These are phyloP conservation scores for Chionis minor DNA, from an alignment of 2,113 vertebrate species.

Conservation along the genomic window DNA sequence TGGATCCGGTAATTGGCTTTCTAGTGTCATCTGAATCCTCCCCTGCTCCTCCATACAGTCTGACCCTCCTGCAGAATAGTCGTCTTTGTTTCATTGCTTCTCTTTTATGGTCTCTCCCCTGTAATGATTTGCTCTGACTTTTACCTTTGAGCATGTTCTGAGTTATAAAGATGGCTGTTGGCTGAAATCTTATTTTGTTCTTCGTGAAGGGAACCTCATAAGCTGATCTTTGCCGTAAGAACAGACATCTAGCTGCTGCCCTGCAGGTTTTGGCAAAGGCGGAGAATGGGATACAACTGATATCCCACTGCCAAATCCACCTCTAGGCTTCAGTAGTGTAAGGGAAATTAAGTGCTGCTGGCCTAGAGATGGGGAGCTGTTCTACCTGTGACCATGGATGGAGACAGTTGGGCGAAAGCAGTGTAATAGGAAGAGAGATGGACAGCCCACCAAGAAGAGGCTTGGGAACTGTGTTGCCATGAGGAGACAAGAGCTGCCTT, in stretches of 20 bases:
- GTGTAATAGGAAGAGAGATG: neutral
- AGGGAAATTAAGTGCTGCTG: neutral
- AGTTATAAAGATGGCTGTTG: neutral
- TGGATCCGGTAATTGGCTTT: neutral
- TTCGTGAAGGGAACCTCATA: neutral
- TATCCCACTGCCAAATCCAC: neutral
- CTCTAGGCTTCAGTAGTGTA: neutral
- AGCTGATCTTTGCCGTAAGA: neutral
- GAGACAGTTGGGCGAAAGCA: neutral
- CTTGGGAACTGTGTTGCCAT: neutral
- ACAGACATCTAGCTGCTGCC: neutral
- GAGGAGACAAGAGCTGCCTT: neutral
- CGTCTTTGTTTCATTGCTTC: neutral
- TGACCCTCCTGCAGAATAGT: neutral
- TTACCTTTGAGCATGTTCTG: neutral
- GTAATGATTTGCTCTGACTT: neutral
- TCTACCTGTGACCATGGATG: neutral
- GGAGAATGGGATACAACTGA: neutral
- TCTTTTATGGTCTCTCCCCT: neutral
- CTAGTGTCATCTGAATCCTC: neutral
- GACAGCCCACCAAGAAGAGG: neutral
- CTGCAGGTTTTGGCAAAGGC: neutral
- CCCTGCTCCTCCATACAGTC: neutral
- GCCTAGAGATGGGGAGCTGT: neutral
- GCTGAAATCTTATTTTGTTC: neutral